Evolutionary conservation across 2,113 vertebrate species (phyloP), one percentile per base, ranked within the genome.

Genomic region (Vombatus ursinus): DNA sequence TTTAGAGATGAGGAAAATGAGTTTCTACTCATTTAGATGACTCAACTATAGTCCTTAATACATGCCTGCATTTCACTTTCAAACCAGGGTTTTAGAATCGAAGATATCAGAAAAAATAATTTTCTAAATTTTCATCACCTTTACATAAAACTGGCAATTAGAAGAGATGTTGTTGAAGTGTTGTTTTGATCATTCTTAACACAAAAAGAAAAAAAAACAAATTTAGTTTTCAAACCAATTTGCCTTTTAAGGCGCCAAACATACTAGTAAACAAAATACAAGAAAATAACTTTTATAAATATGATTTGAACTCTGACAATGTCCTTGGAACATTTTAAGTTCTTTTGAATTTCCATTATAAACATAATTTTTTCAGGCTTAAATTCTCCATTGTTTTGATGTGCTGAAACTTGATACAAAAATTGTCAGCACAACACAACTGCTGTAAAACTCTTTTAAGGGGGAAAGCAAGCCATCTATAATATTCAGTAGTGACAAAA

Each of bases 361-460:
- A 94, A 94, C 89, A 0, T 1, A n/a, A 50, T 68, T 11, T 96
- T 94, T 94, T 49, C n/a, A 95, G 93, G 24, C 1, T 94, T 96
- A 94, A 37, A 94, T n/a, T 47, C 50, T 92, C 90, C 92, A 12
- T 48, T 92, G 28, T 84, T 97, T 96, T 92, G 57, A 91, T 92
- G 12, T 61, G 89, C n/a, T 95, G 47, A 93, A 57, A 84, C 47
- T 95, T 96, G 50, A 3, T n/a, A 77, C 94, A 61, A 94, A 95
- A 23, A 26, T 37, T 95, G 6, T 92, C n/a, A 52, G 8, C 52
- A 84, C 54, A 89, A 57, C 92, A 94, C 26, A 94, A 93, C 19
- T 54, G 92, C 57, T n/a, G 1, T 4, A 92, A 95, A 3, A 1
- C 0, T 89, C 95, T 54, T 68, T 95, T 68, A 54, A 94, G 93